Evolutionary conservation across 2,113 vertebrate species (phyloP), one percentile per base, ranked within the genome.

Genomic region (Dipodomys stephensi): DNA sequence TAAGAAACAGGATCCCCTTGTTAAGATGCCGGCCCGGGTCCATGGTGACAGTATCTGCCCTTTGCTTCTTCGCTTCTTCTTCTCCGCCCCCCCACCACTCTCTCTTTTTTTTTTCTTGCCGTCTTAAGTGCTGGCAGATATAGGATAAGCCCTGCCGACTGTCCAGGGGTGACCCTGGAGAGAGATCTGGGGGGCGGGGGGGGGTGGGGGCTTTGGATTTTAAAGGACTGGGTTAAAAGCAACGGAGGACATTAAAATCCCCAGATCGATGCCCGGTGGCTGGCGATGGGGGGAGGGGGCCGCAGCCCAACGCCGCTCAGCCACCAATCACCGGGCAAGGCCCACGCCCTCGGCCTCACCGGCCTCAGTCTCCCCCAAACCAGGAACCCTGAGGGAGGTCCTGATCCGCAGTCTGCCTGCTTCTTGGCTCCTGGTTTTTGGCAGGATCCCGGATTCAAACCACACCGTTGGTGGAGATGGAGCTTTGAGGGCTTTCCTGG

Each of bases 1-100:
- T 94, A 94, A 95, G 96, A 97, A 94, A 89, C 97, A 97, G 96
- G 97, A 82, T 94, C 35, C 77, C 88, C 97, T 97, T 94, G 96
- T 97, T 97, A 97, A 97, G 97, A 97, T 97, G 72, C 94, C 71
- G 78, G 84, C 95, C 87, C 0, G 90, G 91, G 95, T 94, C 96
- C 68, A 85, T 30, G 84, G 90, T 18, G 0, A 86, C 79, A 88
- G 25, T 93, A 64, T 94, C 95, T 95, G 64, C 83, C 69, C 30
- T 77, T 82, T 71, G 62, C 22, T 53, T 67, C 69, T 82, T 65
- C 72, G 18, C 2, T 27, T 15, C 60, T 35, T 25, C 4, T 35
- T 53, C 12, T n/a, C 39, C 39, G 39, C 39, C 39, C 39, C 39
- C 39, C 39, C 39, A 39, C 39, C 39, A 39, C 39, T 39, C 13